A percentile compares a stretch with the other conserved stretches of the same genome.
phyloP scores from a whole-genome alignment of 2,888 invertebrate species.

The Pristionchus japonicus region DNA sequence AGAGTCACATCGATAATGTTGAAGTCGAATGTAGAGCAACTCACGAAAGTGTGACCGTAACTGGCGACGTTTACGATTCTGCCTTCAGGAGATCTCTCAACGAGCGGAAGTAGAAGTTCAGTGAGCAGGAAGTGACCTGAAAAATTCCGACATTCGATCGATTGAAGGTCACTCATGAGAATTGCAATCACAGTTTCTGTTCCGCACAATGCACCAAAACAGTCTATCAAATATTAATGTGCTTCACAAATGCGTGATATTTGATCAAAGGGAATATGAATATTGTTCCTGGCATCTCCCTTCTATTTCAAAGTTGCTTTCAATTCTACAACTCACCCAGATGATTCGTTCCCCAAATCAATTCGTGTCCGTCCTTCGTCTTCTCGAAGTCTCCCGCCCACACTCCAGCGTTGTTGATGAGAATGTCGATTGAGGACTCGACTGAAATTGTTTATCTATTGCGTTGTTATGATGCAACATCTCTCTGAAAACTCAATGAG shows the following conservation, averaged over 20 bases:
- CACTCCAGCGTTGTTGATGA: conserved; percentile 84
- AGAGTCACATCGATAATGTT: no score
- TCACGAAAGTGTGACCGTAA: background rate
- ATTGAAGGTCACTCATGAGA: no score
- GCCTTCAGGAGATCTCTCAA: conserved; percentile 79
- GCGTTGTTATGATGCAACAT: background rate
- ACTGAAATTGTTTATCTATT: conserved; percentile 47
- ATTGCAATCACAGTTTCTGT: no score
- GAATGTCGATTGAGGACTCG: conserved; percentile 68
- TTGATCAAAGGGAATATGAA: no score
- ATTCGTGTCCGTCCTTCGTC: conserved; percentile 88
- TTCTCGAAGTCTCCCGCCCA: conserved; percentile 85
- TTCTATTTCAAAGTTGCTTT: no score
- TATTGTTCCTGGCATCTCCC: no score
- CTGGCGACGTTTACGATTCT: conserved; percentile 87
- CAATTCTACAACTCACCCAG: no score
- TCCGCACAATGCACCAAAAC: background rate
- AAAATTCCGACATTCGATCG: no score
- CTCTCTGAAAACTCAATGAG: background rate
- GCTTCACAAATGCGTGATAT: background rate
- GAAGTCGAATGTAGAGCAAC: no score
- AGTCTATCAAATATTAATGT: background rate
- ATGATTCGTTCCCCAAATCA: conserved; percentile 89
- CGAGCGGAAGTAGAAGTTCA: conserved; percentile 84
- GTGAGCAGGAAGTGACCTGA: conserved; percentile 78